These are phyloP conservation scores for Morpho helenor DNA, from an alignment of 2,888 invertebrate species.

Conservation along the genomic window DNA sequence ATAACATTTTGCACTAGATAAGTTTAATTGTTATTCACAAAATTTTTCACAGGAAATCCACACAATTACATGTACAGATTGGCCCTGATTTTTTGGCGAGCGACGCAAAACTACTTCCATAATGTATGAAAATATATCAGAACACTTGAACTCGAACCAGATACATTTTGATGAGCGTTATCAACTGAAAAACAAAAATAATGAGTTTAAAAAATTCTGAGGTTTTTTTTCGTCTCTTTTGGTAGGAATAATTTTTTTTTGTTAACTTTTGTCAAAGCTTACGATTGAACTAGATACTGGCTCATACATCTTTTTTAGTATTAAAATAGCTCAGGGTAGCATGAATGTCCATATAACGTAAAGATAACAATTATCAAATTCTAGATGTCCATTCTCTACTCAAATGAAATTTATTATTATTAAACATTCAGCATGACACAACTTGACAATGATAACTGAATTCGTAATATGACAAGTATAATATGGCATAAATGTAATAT, in stretches of 20 bases:
- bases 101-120: conserved; percentile 35
- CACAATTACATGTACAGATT: conserved; percentile 27
- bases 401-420: too few relatives aligned
- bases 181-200: conserved; percentile 26
- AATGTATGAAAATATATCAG: conserved; percentile 41
- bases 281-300: conserved; percentile 13
- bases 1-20: too few relatives aligned
- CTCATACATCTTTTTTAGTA: conserved; percentile 3
- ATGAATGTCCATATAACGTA: too few relatives aligned
- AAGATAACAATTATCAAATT: too few relatives aligned
- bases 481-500: too few relatives aligned
- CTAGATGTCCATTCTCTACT: too few relatives aligned
- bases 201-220: conserved; percentile 13
- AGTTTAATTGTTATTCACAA: background rate
- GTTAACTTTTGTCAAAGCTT: conserved; percentile 2
- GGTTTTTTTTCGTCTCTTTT: background rate
- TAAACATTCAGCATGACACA: too few relatives aligned
- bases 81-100: conserved; percentile 43
- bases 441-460: too few relatives aligned
- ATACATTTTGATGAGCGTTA: conserved; percentile 54
- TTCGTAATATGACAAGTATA: too few relatives aligned
- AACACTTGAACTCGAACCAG: conserved; percentile 57
- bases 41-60: background rate
- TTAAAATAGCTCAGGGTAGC: conserved; percentile 1
- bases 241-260: background rate